A percentile compares a stretch with the other conserved stretches of the same genome.
Evolutionary conservation across 1,140 invertebrate species (phyloP).

Genomic region (Zaprionus vittiger): DNA sequence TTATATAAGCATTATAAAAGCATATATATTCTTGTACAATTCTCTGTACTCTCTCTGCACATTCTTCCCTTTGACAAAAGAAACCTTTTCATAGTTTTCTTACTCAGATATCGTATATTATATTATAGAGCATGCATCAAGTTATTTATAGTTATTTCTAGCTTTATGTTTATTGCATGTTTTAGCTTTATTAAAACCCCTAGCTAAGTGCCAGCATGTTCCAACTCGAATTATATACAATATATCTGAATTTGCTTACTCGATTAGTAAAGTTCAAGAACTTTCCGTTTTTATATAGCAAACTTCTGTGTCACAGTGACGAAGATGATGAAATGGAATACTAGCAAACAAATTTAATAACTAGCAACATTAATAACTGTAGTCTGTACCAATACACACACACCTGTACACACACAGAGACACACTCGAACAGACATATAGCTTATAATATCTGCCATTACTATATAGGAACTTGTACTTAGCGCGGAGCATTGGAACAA

Average conservation of each 20-base stretch:
- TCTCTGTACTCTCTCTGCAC: slow-evolving; percentile 23
- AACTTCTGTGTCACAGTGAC: slow-evolving; percentile 84
- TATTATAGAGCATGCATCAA: slow-evolving; percentile 25
- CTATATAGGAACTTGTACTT: slow-evolving; percentile 50
- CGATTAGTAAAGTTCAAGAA: slow-evolving; percentile 58
- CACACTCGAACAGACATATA: slow-evolving; percentile 46
- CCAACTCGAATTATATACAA: slow-evolving; percentile 37
- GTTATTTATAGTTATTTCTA: slow-evolving; percentile 18
- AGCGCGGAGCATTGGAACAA: slow-evolving; percentile 62
- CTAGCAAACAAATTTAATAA: slow-evolving; percentile 74
- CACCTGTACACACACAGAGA: slow-evolving; percentile 9
- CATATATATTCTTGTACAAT: slow-evolving; percentile 6
- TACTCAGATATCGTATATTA: not conserved
- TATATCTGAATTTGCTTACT: slow-evolving; percentile 27
- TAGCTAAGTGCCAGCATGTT: slow-evolving; percentile 27
- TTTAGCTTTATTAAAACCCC: slow-evolving; percentile 15
- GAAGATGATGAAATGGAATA: slow-evolving; percentile 84
- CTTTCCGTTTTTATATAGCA: slow-evolving; percentile 72
- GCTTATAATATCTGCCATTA: slow-evolving; percentile 74
- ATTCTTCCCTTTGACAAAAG: not conserved
- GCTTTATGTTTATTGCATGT: slow-evolving; percentile 35
- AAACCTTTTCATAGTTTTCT: slow-evolving; percentile 18
- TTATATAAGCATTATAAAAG: not conserved
- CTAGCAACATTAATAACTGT: slow-evolving; percentile 71
- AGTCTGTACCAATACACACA: slow-evolving; percentile 64